Base-by-base conservation (phyloP, 2,797 vertebrate species). In the Mus spretus region DNA sequence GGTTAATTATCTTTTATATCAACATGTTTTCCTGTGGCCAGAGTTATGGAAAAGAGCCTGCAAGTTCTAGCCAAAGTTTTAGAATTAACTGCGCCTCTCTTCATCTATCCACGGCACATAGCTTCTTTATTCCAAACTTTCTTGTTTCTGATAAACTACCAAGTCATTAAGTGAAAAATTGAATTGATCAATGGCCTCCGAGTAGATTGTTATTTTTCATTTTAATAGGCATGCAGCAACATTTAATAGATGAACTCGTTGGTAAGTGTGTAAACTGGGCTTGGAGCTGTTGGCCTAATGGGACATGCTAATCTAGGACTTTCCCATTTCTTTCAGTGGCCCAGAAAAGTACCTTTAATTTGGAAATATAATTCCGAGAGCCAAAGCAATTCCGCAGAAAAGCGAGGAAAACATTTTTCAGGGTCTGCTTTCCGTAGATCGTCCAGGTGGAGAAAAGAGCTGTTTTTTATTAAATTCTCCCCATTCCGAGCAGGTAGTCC, bases 351-450 rank as follows among this genome's bases (percentile, higher is more conserved):
- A 11, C 57, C 70, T 92, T 89, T 91, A 96, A 94, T 89, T 93
- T 86, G 50, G 74, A 96, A 97, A 94, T 74, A 28, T 34, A 93
- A 91, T 96, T 95, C 93, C 59, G 4, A 17, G n/a, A 93, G 85
- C 53, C 93, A 86, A 94, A 83, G 63, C 81, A 79, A 78, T 92
- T 96, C 90, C 40, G 72, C 84, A 50, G 63, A 47, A 88, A 59
- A 81, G 77, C 5, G 28, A 75, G 57, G 82, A 61, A 77, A 81
- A 59, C 8, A 8, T 74, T 83, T 19, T 57, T 81, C 31, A 14
- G 15, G 55, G 75, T 14, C n/a, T 2, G 82, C 65, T 75, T 59
- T 40, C 83, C 40, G 37, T 53, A 53, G 80, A 47, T 6, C 22
- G 78, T 17, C 20, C 3, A 55, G 57, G 20, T 3, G 59, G 28